phyloP scores from a whole-genome alignment of 1,140 invertebrate genomes.

The Drosophila orosa region DNA sequence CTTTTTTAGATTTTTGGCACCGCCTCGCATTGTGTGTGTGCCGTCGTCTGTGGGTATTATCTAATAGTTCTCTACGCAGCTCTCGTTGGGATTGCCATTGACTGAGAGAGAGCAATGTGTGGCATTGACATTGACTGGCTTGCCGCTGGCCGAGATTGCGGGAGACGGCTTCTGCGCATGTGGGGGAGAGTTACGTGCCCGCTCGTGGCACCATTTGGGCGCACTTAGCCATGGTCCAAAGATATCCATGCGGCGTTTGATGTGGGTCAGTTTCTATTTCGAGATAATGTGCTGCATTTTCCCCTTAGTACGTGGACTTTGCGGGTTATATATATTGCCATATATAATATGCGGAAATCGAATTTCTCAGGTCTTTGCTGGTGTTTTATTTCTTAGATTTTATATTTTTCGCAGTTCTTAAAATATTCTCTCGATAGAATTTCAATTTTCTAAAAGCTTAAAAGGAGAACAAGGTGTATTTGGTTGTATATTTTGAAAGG shows the following conservation, averaged over 20 bases:
- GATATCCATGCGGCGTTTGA: conserved; percentile 6
- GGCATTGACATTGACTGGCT: conserved; percentile 70
- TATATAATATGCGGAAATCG: conserved; percentile 12
- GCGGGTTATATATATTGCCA: conserved; percentile 2
- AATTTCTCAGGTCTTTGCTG: neutral
- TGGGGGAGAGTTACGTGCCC: conserved; percentile 23
- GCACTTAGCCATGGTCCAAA: conserved; percentile 15
- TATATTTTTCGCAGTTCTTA: neutral
- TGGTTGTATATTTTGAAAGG: neutral
- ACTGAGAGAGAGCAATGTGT: conserved; percentile 23
- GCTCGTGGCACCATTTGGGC: conserved; percentile 17
- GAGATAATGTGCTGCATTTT: conserved; percentile 30
- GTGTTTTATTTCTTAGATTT: conserved; percentile 1
- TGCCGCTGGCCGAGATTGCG: conserved; percentile 52
- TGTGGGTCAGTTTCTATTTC: conserved; percentile 68
- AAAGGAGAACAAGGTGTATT: neutral
- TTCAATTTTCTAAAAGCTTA: neutral
- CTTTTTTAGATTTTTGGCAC: conserved; percentile 52
- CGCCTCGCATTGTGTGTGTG: conserved; percentile 11
- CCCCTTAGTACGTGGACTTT: conserved; percentile 7
- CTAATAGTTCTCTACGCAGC: conserved; percentile 48
- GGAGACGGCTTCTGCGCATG: conserved; percentile 20
- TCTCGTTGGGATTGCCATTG: conserved; percentile 28
- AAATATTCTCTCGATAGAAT: neutral
- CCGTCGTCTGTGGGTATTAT: conserved; percentile 28